Percentiles rank a stretch among this genome's conserved stretches.
phyloP scores from a whole-genome alignment of 2,113 vertebrate genomes.

The Andinoacara biseriatus region DNA sequence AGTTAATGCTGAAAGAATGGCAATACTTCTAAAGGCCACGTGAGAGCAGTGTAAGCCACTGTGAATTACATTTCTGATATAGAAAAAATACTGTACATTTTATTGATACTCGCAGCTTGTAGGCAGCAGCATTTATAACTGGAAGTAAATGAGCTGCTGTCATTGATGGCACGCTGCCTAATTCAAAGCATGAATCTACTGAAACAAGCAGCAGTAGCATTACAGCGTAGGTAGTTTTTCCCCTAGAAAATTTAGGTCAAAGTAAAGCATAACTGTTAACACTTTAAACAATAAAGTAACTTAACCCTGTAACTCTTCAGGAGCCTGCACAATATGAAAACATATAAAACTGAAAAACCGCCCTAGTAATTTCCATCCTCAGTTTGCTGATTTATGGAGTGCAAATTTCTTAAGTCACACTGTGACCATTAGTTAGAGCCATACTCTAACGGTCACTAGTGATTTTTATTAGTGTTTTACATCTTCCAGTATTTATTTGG shows the following conservation, averaged over 20 bases:
- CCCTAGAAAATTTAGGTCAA: no score
- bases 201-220: background rate
- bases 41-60: background rate
- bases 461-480: no score
- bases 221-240: accelerated
- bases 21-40: background rate
- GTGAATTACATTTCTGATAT: background rate
- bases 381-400: background rate
- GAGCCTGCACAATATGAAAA: no score
- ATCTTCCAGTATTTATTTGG: no score
- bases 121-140: background rate
- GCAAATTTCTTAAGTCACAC: background rate
- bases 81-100: background rate
- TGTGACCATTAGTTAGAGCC: no score
- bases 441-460: no score
- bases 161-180: no score
- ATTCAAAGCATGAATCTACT: background rate
- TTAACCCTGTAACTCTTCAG: no score
- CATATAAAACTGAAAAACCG: no score
- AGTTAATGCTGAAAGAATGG: background rate
- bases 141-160: background rate
- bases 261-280: no score
- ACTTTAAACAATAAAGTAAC: no score
- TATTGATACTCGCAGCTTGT: accelerated
- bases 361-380: no score